Conservation (phyloP, 2,113 vertebrate genomes). For the Laticauda colubrina region DNA sequence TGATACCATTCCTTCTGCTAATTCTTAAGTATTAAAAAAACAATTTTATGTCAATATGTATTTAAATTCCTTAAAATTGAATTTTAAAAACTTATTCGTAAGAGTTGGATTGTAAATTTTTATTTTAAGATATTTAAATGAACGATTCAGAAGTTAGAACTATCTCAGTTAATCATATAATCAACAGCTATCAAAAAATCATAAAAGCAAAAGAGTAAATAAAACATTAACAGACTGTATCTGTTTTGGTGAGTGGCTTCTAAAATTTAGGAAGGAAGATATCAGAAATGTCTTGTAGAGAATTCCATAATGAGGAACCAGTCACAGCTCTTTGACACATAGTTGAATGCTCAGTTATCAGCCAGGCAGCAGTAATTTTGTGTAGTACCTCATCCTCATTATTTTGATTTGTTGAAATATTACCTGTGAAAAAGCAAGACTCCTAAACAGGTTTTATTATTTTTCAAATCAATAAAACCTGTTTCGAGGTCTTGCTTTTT, state of each 20-base stretch:
- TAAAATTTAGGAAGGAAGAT: neutral
- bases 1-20: neutral
- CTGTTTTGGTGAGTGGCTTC: neutral
- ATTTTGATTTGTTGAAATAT: neutral
- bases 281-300: neutral
- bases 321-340: neutral
- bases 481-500: neutral
- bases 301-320: neutral
- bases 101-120: neutral
- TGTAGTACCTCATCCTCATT: too few relatives aligned
- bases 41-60: neutral
- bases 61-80: neutral
- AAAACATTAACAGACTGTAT: neutral
- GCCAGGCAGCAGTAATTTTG: neutral
- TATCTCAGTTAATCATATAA: neutral
- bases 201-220: neutral
- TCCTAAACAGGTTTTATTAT: neutral
- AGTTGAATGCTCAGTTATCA: neutral
- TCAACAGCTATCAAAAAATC: neutral
- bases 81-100: neutral
- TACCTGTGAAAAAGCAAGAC: neutral
- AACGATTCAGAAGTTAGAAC: neutral
- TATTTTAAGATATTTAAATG: neutral
- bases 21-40: neutral
- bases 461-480: neutral